phyloP scores from a whole-genome alignment of 1,140 invertebrate species.

The Liolophura sinensis region DNA sequence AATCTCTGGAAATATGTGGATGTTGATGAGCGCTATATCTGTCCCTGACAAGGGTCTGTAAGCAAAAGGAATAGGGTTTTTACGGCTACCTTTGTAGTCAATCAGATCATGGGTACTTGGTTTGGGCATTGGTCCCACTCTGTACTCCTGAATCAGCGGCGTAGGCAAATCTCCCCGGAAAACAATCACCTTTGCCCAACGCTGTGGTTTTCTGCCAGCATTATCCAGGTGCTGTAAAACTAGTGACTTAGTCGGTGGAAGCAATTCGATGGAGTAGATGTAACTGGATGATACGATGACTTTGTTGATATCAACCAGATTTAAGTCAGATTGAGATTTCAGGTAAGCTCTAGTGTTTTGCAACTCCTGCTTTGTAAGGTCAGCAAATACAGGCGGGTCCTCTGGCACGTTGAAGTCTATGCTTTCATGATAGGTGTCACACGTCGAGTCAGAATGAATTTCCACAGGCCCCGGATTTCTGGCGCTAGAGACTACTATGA shows the following conservation, averaged over 20 bases:
- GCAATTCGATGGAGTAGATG: neutral
- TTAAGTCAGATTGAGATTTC: no score
- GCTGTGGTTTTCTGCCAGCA: neutral
- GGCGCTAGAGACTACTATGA: no score
- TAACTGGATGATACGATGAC: no score
- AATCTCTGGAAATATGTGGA: neutral
- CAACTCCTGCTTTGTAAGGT: no score
- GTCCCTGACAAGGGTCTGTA: neutral
- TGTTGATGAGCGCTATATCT: neutral
- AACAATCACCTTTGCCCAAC: constrained; percentile 1
- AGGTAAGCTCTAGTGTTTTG: no score
- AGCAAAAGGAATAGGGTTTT: neutral
- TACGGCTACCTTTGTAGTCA: neutral
- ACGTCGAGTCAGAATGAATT: no score
- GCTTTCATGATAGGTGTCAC: no score
- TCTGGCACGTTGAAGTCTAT: no score
- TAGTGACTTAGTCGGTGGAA: neutral
- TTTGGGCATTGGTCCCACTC: neutral
- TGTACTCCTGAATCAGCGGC: neutral
- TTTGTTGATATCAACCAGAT: no score
- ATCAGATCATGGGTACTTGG: neutral
- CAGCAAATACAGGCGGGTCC: no score
- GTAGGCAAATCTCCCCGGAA: neutral
- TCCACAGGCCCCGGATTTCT: no score
- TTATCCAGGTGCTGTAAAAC: neutral